phyloP scores from a whole-genome alignment of 2,888 invertebrate species.

The Parthenolecanium corni region DNA sequence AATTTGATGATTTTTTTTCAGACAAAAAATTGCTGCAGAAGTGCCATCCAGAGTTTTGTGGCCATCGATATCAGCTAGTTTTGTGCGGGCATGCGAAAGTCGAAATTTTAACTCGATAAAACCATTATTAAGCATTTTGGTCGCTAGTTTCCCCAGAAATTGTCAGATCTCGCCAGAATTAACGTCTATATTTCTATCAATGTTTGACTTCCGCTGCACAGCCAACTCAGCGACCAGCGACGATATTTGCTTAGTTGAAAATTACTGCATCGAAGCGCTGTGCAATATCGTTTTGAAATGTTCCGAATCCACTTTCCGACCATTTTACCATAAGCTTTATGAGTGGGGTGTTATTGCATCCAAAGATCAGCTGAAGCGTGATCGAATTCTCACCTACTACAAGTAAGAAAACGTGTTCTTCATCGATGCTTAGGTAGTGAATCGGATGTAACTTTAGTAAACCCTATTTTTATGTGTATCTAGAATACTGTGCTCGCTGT shows the following conservation, averaged over 20 bases:
- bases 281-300: constrained; percentile 71
- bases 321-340: constrained; percentile 73
- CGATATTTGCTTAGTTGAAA: constrained; percentile 49
- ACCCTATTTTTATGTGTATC: constrained; percentile 37
- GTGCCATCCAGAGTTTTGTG: constrained; percentile 65
- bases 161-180: constrained; percentile 39
- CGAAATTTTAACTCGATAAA: constrained; percentile 50
- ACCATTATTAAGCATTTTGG: constrained; percentile 62
- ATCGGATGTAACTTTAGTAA: constrained; percentile 1
- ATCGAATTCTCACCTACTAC: constrained; percentile 65
- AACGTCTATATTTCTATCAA: constrained; percentile 59
- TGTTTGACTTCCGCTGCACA: constrained; percentile 51
- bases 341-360: constrained; percentile 68
- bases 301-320: constrained; percentile 78
- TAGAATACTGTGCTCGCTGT: constrained; percentile 62
- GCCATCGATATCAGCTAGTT: constrained; percentile 57
- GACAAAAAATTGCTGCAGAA: constrained; percentile 52
- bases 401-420: constrained; percentile 41
- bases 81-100: constrained; percentile 49
- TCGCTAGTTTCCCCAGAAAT: constrained; percentile 53
- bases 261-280: constrained; percentile 62
- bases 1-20: constrained; percentile 32
- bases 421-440: neutral
- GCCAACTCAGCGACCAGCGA: constrained; percentile 31
- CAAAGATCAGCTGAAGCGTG: constrained; percentile 47